phyloP scores from a whole-genome alignment of 1,140 invertebrate genomes.

The Globodera rostochiensis region DNA sequence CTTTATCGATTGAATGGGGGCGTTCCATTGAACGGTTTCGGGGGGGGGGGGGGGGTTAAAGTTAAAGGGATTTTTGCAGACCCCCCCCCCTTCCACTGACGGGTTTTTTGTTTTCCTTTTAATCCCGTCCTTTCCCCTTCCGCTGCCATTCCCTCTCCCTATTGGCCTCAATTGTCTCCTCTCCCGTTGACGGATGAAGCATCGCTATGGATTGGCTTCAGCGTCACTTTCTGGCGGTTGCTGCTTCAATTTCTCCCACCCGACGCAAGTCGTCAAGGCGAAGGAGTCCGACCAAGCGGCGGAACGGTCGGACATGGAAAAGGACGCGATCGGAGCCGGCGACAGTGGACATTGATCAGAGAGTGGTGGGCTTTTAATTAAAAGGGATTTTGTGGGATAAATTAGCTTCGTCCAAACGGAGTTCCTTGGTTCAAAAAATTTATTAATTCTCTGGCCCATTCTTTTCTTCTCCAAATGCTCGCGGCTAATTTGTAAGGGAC shows the following conservation, averaged over 20 bases:
- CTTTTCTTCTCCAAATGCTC: too few species aligned
- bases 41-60: not conserved
- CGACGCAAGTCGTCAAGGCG: not conserved
- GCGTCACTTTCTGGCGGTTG: slow-evolving; percentile 14
- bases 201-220: slow-evolving; percentile 32
- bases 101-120: not conserved
- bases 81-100: not conserved
- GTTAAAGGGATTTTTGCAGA: not conserved
- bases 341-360: slow-evolving; percentile 23
- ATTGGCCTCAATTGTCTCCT: not conserved
- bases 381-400: not conserved
- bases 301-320: slow-evolving; percentile 4
- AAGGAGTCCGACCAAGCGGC: not conserved
- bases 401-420: too few species aligned
- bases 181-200: not conserved
- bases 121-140: not conserved
- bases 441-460: too few species aligned
- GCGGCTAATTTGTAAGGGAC: too few species aligned
- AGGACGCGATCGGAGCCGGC: slow-evolving; percentile 13
- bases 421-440: too few species aligned
- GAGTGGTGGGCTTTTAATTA: not conserved
- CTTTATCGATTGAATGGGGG: too few species aligned
- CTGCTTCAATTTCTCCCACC: slow-evolving; percentile 17
- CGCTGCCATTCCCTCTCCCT: not conserved
- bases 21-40: not conserved